These are phyloP conservation scores for Cyphomyrus plagiostoma DNA, from an alignment of 2,113 vertebrate genomes.

Conservation along the genomic window DNA sequence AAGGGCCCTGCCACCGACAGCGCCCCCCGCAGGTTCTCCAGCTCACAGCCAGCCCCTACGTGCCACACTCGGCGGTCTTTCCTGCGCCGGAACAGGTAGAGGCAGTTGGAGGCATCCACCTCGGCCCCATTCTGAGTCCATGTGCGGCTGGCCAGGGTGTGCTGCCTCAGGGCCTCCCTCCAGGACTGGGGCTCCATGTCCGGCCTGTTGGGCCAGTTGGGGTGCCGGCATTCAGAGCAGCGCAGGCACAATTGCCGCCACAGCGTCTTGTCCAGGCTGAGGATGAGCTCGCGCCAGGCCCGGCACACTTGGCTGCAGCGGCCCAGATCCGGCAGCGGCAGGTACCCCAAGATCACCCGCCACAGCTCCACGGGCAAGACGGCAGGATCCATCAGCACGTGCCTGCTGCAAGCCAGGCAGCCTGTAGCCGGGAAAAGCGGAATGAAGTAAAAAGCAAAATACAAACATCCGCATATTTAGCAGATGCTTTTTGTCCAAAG, in stretches of 20 bases:
- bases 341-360: constrained; percentile 75
- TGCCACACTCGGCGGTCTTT: constrained; percentile 67
- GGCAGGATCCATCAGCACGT: constrained; percentile 59
- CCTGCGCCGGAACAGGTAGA: constrained; percentile 69
- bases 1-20: constrained; percentile 67
- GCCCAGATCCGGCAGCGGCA: constrained; percentile 73
- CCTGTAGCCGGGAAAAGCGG: background rate
- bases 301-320: constrained; percentile 79
- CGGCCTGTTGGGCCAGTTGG: constrained; percentile 78
- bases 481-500: background rate
- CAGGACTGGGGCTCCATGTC: constrained; percentile 69
- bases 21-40: constrained; percentile 69
- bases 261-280: constrained; percentile 81
- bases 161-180: constrained; percentile 76
- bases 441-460: background rate
- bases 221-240: constrained; percentile 71
- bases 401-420: background rate
- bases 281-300: constrained; percentile 73
- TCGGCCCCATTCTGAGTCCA: constrained; percentile 71
- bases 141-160: constrained; percentile 69
- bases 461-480: background rate
- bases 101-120: constrained; percentile 68
- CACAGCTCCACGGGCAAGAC: constrained; percentile 72
- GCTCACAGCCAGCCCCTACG: constrained; percentile 54
- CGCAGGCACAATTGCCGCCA: constrained; percentile 80